These are phyloP conservation scores for Spodoptera frugiperda DNA, from an alignment of 1,140 invertebrate species.

Conservation along the genomic window DNA sequence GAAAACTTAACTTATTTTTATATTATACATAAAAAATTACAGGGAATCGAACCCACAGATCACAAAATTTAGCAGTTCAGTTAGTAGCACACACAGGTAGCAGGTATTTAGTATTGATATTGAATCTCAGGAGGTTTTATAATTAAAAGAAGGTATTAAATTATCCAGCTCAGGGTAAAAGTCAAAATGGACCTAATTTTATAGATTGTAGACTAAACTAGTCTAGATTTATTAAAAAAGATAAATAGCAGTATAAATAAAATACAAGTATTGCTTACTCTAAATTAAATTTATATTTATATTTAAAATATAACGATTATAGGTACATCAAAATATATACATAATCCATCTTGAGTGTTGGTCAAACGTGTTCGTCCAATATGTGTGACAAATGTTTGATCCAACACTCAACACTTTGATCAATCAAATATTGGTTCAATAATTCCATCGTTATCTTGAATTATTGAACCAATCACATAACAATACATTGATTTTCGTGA, in stretches of 20 bases:
- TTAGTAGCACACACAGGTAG: no score
- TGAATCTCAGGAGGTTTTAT: no score
- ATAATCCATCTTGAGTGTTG: conserved; percentile 17
- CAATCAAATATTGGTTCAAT: conserved; percentile 17
- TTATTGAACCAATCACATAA: conserved; percentile 17
- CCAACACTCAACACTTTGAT: conserved; percentile 22
- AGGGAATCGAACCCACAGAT: no score
- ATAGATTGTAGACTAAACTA: no score
- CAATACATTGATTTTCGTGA: conserved; percentile 36
- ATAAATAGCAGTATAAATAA: conserved; percentile 15
- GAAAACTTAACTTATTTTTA: no score
- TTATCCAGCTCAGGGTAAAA: no score
- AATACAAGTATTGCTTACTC: conserved; percentile 40
- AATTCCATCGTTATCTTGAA: conserved; percentile 6
- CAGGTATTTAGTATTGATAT: no score
- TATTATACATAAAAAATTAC: no score
- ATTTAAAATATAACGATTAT: conserved; percentile 43
- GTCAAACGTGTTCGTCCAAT: conserved; percentile 25
- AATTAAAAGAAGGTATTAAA: no score
- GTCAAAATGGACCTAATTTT: no score
- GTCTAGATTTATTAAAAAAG: no score
- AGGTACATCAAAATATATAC: conserved; percentile 49
- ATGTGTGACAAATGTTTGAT: conserved; percentile 30
- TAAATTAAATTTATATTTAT: conserved; percentile 49
- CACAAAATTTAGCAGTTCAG: no score